These are phyloP conservation scores for Netelia inedita DNA, from an alignment of 2,888 invertebrate species.

Conservation along the genomic window DNA sequence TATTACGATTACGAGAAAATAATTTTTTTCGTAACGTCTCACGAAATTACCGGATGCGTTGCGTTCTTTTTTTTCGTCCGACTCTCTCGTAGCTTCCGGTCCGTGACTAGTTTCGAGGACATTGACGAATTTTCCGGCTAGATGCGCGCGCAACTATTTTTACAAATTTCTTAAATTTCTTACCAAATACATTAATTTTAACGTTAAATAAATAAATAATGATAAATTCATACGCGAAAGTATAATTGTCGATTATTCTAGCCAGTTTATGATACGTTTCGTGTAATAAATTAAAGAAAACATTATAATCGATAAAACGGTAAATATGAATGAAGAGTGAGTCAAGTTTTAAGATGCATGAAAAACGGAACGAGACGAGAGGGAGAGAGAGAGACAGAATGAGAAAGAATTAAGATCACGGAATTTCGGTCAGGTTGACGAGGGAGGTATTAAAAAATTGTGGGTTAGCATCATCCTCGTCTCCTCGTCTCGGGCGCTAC, in stretches of 20 bases:
- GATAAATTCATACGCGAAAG: neutral
- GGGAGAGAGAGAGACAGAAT: constrained; percentile 2
- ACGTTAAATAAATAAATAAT: no score
- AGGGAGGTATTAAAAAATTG: constrained; percentile 39
- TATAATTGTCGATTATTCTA: neutral
- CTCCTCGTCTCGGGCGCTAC: neutral
- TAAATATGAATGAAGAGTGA: neutral
- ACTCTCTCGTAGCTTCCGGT: neutral
- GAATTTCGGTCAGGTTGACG: constrained; percentile 56
- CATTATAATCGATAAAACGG: neutral
- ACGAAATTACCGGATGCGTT: neutral
- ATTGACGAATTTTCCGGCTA: neutral
- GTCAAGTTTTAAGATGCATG: constrained; percentile 13
- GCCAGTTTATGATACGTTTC: no score
- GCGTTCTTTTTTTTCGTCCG: neutral
- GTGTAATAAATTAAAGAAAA: neutral
- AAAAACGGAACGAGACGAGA: neutral
- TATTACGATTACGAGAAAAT: neutral
- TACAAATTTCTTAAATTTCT: neutral
- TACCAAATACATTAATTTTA: neutral
- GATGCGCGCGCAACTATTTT: neutral
- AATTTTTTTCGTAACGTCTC: neutral
- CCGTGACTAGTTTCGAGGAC: neutral
- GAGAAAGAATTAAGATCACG: constrained; percentile 6
- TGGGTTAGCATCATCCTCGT: constrained; percentile 30